phyloP scores from a whole-genome alignment of 2,888 invertebrate genomes.

The Tenodera sinensis region DNA sequence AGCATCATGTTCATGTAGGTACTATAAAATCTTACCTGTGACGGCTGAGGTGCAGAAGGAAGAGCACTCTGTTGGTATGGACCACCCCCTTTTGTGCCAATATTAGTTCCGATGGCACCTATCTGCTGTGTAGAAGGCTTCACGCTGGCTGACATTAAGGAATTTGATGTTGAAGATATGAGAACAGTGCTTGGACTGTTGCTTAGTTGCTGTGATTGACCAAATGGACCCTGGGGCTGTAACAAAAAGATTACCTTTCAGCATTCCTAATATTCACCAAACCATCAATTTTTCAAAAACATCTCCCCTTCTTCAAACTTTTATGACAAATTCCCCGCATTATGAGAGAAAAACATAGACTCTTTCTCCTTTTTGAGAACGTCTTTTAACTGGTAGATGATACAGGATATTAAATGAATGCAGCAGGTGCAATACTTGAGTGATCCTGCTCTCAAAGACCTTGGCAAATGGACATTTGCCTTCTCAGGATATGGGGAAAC shows the following conservation, averaged over 20 bases:
- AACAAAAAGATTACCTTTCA: neutral
- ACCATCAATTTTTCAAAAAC: too few species aligned
- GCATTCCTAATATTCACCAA: too few species aligned
- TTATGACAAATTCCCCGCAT: too few species aligned
- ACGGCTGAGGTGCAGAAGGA: slow-evolving; percentile 54
- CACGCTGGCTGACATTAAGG: slow-evolving; percentile 83
- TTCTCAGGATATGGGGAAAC: too few species aligned
- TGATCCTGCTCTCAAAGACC: too few species aligned
- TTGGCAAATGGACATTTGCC: too few species aligned
- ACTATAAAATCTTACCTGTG: slow-evolving; percentile 39
- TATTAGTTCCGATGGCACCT: slow-evolving; percentile 55
- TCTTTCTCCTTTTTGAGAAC: too few species aligned
- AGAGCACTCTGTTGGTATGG: slow-evolving; percentile 46
- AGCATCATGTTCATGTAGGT: neutral
- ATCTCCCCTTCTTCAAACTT: too few species aligned
- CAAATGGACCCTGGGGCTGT: slow-evolving; percentile 53
- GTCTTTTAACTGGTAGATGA: too few species aligned
- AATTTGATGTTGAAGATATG: slow-evolving; percentile 83
- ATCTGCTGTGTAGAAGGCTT: slow-evolving; percentile 70
- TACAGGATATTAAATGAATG: too few species aligned
- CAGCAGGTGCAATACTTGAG: too few species aligned
- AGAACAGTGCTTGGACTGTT: slow-evolving; percentile 84
- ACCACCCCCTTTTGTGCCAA: slow-evolving; percentile 61
- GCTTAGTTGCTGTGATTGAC: slow-evolving; percentile 74
- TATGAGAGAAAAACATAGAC: too few species aligned